Base-by-base conservation (phyloP, 1,140 invertebrate species). In the Sarcophaga bullata region DNA sequence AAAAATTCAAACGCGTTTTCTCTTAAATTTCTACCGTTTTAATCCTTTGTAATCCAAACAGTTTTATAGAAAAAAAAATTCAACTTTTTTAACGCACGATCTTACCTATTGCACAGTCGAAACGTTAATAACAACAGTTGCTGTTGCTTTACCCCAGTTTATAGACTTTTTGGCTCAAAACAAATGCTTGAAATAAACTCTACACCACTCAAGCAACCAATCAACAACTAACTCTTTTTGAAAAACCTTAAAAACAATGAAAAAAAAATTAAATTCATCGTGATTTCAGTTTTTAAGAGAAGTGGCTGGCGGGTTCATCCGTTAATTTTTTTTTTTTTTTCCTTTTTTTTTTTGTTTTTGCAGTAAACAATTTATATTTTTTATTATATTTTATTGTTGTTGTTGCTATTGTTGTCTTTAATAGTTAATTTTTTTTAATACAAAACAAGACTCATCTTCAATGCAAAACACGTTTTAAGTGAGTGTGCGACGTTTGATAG, bases 21-120 rank as follows among this genome's bases (percentile, higher is more conserved):
- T 80, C 68, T 17, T 0, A 4, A 78, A 76, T 83, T 48, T 17
- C 46, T 78, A 54, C 73, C 73, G 47, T 68, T 68, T 68, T 73
- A 52, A 50, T 25, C 6, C 37, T 50, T 47, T 37, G 25, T 37
- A 37, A 37, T 37, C 25, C 25, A 37, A 37, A 37, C 1, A 37
- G 25, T 81, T 73, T 81, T 81, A 8, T 37, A 37, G 25, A 4
- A 37, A 37, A 37, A 37, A 49, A 73, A 49, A 47, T 25, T 75
- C 11, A 73, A 81, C 15, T 4, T 73, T 81, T 37, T 6, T 19
- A 58, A 11, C 15, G n/a, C 25, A 58, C 82, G 85, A 62, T 86
- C 88, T 89, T 89, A 87, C 87, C 88, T 87, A 84, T 84, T 85
- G 86, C 86, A 86, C 84, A 83, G 78, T 83, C 83, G 49, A 52